Percentiles rank a stretch among this genome's conserved stretches.
These are phyloP conservation scores for Hirundo rustica DNA, from an alignment of 2,797 vertebrate species.

Conservation along the genomic window DNA sequence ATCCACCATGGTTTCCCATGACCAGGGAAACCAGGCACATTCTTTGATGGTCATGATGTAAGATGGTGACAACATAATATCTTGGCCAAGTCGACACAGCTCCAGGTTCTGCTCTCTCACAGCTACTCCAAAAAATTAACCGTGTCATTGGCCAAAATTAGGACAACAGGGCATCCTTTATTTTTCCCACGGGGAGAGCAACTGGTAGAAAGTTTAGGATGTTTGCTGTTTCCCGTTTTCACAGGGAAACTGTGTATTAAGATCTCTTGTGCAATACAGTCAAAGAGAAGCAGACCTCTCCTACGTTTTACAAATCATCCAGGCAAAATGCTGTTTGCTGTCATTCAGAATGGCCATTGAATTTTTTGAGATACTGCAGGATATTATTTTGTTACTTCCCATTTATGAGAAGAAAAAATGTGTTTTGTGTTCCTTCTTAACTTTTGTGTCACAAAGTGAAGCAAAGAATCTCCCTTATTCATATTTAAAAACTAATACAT, in stretches of 20 bases:
- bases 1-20: not conserved
- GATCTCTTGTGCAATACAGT: not conserved
- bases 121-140: not conserved
- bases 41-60: not conserved
- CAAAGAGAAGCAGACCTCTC: not conserved
- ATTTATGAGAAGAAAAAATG: not conserved
- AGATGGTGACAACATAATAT: not conserved
- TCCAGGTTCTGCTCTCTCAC: not conserved
- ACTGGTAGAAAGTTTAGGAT: not conserved
- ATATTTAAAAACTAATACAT: not conserved
- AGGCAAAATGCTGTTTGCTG: not conserved
- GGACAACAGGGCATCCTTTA: rapidly evolving
- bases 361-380: not conserved
- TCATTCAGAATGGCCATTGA: not conserved
- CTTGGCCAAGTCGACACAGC: rapidly evolving
- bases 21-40: not conserved
- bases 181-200: not conserved
- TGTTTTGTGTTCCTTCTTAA: not conserved
- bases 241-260: not conserved
- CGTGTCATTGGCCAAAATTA: rapidly evolving
- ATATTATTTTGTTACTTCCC: not conserved
- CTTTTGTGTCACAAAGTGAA: not conserved
- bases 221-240: not conserved
- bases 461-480: not conserved
- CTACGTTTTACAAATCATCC: not conserved